Percentiles rank a stretch among this genome's conserved stretches.
Evolutionary conservation across 2,797 vertebrate species (phyloP).

Genomic region (Ctenosaura bakeri): DNA sequence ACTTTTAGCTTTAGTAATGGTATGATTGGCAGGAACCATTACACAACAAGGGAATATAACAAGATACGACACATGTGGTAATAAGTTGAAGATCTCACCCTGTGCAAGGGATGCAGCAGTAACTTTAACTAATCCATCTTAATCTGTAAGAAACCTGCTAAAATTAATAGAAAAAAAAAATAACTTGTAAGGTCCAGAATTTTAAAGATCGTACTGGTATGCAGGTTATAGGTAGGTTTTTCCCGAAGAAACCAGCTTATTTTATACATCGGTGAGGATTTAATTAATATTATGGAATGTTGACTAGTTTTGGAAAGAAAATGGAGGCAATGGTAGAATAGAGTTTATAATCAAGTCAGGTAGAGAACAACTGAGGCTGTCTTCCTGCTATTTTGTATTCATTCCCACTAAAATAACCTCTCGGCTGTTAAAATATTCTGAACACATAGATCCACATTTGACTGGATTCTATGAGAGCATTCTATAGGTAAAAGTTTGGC

Average conservation of each 20-base stretch:
- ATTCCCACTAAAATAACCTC: background rate
- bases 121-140: conserved; percentile 1
- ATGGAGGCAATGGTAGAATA: background rate
- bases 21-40: background rate
- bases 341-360: background rate
- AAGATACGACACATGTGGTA: background rate
- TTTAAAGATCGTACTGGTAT: background rate
- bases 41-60: background rate
- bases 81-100: background rate
- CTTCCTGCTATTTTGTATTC: conserved; percentile 19
- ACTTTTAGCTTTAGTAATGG: background rate
- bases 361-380: background rate
- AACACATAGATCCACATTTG: conserved; percentile 48
- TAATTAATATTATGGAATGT: background rate
- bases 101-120: background rate
- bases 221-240: background rate
- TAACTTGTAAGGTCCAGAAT: background rate
- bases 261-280: background rate
- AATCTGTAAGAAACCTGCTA: background rate
- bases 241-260: background rate
- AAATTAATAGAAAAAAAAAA: background rate
- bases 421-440: conserved; percentile 50
- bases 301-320: background rate
- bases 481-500: conserved; percentile 53
- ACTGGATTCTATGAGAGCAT: conserved; percentile 36